Evolutionary conservation across 2,888 invertebrate species (phyloP).

Genomic region (Heliconius cydno): DNA sequence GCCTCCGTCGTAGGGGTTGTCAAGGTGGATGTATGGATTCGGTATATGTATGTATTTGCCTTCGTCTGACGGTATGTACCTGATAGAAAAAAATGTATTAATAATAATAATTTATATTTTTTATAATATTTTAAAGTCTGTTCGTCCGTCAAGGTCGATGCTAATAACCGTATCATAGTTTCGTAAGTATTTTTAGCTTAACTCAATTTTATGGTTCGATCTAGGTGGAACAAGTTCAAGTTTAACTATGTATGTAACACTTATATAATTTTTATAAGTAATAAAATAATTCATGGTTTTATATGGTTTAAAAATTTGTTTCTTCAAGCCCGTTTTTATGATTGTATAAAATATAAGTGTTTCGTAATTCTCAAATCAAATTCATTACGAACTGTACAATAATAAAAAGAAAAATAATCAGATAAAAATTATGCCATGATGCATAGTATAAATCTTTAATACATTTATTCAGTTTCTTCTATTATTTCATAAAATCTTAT

Average conservation of each 20-base stretch:
- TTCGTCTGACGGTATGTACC: conserved; percentile 76
- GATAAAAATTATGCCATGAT: background rate
- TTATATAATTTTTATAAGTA: no score
- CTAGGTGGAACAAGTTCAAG: no score
- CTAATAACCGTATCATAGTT: background rate
- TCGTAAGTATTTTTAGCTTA: background rate
- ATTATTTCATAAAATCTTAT: background rate
- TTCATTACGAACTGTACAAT: no score
- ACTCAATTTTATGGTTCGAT: background rate
- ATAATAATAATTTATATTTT: background rate
- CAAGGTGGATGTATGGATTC: conserved; percentile 80
- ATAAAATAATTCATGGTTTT: no score
- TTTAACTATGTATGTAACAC: no score
- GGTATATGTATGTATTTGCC: conserved; percentile 82
- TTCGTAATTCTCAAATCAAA: no score
- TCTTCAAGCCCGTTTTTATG: no score
- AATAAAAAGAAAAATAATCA: no score
- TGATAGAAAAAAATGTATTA: conserved; percentile 49
- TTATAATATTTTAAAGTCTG: background rate
- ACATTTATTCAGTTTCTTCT: background rate
- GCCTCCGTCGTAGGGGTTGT: conserved; percentile 77
- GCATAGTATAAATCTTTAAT: background rate
- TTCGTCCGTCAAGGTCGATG: background rate
- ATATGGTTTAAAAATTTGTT: no score
- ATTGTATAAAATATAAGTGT: no score